Evolutionary conservation across 2,113 vertebrate genomes (phyloP).

Genomic region (Zosterops lateralis): DNA sequence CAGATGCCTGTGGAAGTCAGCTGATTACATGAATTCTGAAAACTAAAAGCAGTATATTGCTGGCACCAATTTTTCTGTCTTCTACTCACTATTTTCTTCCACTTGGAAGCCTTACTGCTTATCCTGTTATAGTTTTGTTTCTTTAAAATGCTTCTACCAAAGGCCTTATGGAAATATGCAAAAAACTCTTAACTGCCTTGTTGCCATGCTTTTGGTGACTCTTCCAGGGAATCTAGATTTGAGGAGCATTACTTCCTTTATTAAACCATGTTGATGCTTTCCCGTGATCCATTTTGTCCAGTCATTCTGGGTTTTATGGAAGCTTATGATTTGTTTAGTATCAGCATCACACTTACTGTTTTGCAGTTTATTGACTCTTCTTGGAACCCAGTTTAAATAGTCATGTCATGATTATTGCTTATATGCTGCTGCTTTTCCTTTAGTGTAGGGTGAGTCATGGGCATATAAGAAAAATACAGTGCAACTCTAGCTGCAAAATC

Average conservation of each 20-base stretch:
- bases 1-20: not conserved
- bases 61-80: not conserved
- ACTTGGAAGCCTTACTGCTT: not conserved
- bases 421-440: not conserved
- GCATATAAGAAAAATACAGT: not conserved
- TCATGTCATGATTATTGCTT: not conserved
- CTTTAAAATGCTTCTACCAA: not conserved
- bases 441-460: not conserved
- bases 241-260: not conserved
- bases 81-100: not conserved
- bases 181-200: not conserved
- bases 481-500: not conserved
- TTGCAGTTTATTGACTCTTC: not conserved
- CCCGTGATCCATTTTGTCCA: not conserved
- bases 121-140: not conserved
- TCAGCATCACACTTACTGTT: not conserved
- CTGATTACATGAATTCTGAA: not conserved
- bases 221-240: not conserved
- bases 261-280: not conserved
- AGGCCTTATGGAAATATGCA: not conserved
- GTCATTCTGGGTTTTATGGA: not conserved
- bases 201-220: not conserved
- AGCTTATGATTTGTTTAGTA: not conserved
- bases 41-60: not conserved
- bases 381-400: not conserved